Conservation (phyloP, 2,797 vertebrate genomes). For the Erithacus rubecula region DNA sequence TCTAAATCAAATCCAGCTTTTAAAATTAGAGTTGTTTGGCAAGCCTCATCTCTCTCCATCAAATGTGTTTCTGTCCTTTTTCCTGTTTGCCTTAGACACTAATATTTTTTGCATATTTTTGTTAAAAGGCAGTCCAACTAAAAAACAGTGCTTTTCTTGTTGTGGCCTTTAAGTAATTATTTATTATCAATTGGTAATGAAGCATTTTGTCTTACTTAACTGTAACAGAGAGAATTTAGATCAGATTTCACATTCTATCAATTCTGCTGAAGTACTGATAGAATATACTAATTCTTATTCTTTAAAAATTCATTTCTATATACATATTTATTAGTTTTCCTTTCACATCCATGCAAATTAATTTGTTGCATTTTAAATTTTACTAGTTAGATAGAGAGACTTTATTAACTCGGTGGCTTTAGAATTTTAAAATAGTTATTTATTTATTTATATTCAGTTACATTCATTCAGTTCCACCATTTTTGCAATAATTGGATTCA, state of each 20-base stretch:
- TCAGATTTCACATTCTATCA: not conserved
- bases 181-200: not conserved
- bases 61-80: not conserved
- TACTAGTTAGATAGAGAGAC: not conserved
- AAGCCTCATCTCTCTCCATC: not conserved
- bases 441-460: not conserved
- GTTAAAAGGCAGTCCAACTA: not conserved
- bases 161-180: not conserved
- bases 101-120: not conserved
- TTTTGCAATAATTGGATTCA: not conserved
- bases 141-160: not conserved
- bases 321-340: not conserved
- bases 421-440: not conserved
- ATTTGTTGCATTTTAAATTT: not conserved
- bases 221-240: not conserved
- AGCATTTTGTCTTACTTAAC: not conserved
- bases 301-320: accelerated
- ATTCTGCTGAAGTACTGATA: not conserved
- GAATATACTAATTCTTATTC: not conserved
- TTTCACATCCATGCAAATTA: not conserved
- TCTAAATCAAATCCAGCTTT: not conserved
- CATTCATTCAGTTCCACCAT: not conserved
- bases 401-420: not conserved
- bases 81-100: not conserved
- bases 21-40: not conserved